Evolutionary conservation across 2,113 vertebrate species (phyloP).

Genomic region (Cyrtonyx montezumae): DNA sequence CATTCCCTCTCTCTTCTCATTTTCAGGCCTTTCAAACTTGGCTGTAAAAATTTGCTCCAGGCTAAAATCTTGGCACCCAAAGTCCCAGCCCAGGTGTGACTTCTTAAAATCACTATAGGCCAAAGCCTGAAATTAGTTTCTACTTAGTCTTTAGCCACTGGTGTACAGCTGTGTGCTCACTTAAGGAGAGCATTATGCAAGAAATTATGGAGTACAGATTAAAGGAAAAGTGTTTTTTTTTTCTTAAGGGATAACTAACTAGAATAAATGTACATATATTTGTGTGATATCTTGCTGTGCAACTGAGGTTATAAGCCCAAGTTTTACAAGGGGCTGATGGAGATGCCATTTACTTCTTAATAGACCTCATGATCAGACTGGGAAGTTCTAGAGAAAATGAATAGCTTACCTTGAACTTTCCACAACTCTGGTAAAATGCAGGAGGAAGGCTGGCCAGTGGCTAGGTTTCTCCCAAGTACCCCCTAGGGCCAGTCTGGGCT

Average conservation of each 20-base stretch:
- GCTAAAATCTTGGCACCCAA: slow-evolving; percentile 6
- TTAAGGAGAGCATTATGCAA: background rate
- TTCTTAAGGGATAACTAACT: background rate
- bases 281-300: background rate
- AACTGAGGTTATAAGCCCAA: background rate
- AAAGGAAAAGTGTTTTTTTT: background rate
- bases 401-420: background rate
- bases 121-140: slow-evolving; percentile 48
- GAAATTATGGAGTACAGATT: background rate
- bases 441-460: background rate
- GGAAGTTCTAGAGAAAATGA: background rate
- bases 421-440: background rate
- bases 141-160: background rate
- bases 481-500: background rate
- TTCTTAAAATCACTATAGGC: slow-evolving; percentile 26
- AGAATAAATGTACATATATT: background rate
- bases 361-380: background rate
- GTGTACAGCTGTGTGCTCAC: background rate
- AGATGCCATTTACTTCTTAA: background rate
- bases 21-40: slow-evolving; percentile 14
- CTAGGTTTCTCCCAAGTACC: background rate
- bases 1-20: slow-evolving; percentile 23
- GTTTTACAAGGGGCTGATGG: background rate
- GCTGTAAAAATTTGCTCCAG: slow-evolving; percentile 8
- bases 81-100: slow-evolving; percentile 2